These are phyloP conservation scores for Chelonoidis abingdonii DNA, from an alignment of 2,113 vertebrate genomes.

Conservation along the genomic window DNA sequence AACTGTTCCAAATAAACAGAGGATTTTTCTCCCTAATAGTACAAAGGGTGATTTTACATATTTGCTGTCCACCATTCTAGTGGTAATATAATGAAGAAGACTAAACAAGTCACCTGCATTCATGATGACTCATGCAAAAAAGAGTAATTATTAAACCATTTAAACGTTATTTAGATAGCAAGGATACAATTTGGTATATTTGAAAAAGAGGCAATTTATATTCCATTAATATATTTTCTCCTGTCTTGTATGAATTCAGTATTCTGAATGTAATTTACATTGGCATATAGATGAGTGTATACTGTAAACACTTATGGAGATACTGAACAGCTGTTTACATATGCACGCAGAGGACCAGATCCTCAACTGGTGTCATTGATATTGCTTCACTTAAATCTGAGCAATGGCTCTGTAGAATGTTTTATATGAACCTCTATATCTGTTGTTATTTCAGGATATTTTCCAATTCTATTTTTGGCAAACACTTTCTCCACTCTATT, in stretches of 20 bases:
- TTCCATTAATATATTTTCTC: neutral
- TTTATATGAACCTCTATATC: neutral
- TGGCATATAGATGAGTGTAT: neutral
- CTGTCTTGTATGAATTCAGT: neutral
- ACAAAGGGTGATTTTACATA: neutral
- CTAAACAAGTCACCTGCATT: neutral
- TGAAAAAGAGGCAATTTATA: neutral
- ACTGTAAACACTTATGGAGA: neutral
- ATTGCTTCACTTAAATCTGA: neutral
- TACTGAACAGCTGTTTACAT: neutral
- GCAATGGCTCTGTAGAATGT: neutral
- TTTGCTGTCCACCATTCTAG: neutral
- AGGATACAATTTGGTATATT: neutral
- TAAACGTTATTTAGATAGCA: neutral
- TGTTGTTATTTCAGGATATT: neutral
- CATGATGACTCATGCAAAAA: neutral
- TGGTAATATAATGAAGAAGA: neutral
- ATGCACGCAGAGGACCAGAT: neutral
- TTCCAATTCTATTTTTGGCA: neutral
- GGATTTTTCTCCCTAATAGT: neutral
- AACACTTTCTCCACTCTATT: neutral
- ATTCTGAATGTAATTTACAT: neutral
- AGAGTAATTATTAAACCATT: neutral
- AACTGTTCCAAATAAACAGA: neutral
- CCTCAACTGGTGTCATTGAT: neutral